Percentiles rank a stretch among this genome's conserved stretches.
Conservation (phyloP, 2,888 invertebrate species). For the Rotaria socialis region DNA sequence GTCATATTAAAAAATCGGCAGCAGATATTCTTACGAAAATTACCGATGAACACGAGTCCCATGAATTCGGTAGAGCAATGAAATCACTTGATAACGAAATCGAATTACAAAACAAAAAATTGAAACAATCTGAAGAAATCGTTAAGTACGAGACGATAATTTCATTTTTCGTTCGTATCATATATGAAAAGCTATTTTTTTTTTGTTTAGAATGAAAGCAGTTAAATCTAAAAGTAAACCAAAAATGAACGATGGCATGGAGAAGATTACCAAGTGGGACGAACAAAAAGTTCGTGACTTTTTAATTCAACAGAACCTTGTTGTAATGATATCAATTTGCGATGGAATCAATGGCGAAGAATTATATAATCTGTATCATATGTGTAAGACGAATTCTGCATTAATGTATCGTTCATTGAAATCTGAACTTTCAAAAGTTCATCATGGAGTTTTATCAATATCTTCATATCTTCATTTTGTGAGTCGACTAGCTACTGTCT, state of each 20-base stretch:
- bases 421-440: not conserved
- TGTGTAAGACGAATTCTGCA: not conserved
- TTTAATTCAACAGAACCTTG: not conserved
- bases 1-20: constrained; percentile 54
- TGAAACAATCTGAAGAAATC: not conserved
- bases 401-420: constrained; percentile 1
- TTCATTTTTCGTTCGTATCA: too few relatives aligned
- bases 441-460: not conserved
- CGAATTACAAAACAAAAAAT: not conserved
- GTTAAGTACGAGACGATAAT: not conserved
- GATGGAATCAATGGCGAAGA: not conserved
- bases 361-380: not conserved
- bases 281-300: not conserved
- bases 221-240: not conserved
- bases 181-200: not conserved
- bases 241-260: not conserved
- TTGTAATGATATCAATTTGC: not conserved
- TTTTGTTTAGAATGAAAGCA: too few relatives aligned
- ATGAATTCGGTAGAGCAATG: not conserved
- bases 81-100: not conserved
- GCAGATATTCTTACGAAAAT: not conserved
- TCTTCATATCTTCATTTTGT: not conserved
- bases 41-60: not conserved
- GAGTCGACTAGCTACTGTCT: not conserved
- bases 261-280: not conserved